phyloP scores from a whole-genome alignment of 2,113 vertebrate species.

The Holacanthus passer region DNA sequence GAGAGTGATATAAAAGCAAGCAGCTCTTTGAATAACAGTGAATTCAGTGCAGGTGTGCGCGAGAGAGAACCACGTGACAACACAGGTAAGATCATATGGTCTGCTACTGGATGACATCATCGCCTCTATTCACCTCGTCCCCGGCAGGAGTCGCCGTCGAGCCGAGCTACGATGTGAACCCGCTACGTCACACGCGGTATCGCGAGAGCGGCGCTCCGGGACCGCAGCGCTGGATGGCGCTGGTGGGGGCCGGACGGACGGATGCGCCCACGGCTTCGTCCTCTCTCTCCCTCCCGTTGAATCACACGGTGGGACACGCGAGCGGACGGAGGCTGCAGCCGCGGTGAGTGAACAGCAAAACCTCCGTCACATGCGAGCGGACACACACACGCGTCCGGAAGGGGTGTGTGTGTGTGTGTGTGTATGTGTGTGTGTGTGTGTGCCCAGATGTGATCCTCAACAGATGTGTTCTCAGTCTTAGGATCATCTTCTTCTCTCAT shows the following conservation, averaged over 20 bases:
- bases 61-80: neutral
- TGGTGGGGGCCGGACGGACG: conserved; percentile 69
- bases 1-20: too few relatives aligned
- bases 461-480: conserved; percentile 66
- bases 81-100: conserved; percentile 32
- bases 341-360: too few relatives aligned
- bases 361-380: too few relatives aligned
- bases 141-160: conserved; percentile 72
- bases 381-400: too few relatives aligned
- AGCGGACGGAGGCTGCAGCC: conserved; percentile 65
- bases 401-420: conserved; percentile 28
- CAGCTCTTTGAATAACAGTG: conserved; percentile 28
- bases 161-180: conserved; percentile 44
- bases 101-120: conserved; percentile 66
- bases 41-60: neutral
- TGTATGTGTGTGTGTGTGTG: conserved; percentile 13
- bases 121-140: conserved; percentile 1
- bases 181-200: conserved; percentile 76
- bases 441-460: conserved; percentile 65
- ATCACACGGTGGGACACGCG: conserved; percentile 73
- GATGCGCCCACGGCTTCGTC: conserved; percentile 64
- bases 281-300: conserved; percentile 67
- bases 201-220: conserved; percentile 78
- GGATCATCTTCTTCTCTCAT: conserved; percentile 26
- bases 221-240: conserved; percentile 78